phyloP scores from a whole-genome alignment of 2,888 invertebrate species.

The Leucoma salicis region DNA sequence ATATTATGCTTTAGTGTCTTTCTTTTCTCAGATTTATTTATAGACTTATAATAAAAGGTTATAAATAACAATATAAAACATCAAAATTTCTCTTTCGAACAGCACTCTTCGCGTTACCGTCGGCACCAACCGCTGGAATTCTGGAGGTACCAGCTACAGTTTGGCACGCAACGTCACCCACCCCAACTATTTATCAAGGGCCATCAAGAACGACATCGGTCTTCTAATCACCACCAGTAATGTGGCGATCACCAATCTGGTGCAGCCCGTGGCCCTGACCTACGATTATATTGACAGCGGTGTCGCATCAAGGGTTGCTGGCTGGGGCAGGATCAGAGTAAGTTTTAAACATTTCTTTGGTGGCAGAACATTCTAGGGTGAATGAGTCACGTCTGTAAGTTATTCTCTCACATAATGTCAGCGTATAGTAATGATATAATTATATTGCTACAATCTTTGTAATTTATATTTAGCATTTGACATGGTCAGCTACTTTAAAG shows the following conservation, averaged over 20 bases:
- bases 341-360: conserved; percentile 28
- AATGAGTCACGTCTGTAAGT: no score
- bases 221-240: conserved; percentile 39
- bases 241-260: conserved; percentile 24
- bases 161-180: conserved; percentile 56
- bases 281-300: conserved; percentile 30
- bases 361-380: no score
- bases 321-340: conserved; percentile 60
- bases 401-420: no score
- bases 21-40: no score
- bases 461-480: no score
- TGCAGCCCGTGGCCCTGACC: conserved; percentile 33
- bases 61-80: no score
- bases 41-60: no score
- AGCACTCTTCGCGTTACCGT: conserved; percentile 52
- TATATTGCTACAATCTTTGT: background rate
- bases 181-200: conserved; percentile 43
- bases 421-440: no score
- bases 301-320: conserved; percentile 42
- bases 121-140: conserved; percentile 57
- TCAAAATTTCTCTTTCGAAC: background rate
- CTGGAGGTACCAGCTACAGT: conserved; percentile 45
- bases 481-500: no score
- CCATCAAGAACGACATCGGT: conserved; percentile 62
- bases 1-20: no score